phyloP scores from a whole-genome alignment of 2,888 invertebrate species.

The Formica aserva region DNA sequence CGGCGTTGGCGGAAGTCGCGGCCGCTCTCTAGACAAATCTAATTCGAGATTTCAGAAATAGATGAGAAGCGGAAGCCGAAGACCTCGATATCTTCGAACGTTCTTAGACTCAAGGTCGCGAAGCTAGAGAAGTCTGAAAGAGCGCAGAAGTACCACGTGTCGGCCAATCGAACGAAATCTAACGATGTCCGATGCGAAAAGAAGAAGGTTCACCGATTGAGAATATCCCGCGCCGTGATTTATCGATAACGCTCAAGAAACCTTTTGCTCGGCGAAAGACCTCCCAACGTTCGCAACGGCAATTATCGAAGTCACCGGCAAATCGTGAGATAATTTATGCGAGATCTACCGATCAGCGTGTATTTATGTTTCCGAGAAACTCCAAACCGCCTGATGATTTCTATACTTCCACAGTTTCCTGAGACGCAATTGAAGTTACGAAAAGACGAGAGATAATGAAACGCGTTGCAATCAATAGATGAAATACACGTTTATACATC shows the following conservation, averaged over 20 bases:
- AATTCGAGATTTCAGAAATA: constrained; percentile 62
- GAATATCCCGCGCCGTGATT: constrained; percentile 60
- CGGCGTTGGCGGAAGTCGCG: constrained; percentile 48
- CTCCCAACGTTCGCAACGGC: constrained; percentile 52
- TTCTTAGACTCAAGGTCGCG: constrained; percentile 65
- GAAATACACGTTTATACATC: not conserved
- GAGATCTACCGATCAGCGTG: constrained; percentile 40
- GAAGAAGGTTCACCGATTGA: constrained; percentile 48
- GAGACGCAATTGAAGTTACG: not conserved
- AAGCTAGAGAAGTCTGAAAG: not conserved
- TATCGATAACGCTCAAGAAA: constrained; percentile 59
- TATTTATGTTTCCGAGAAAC: not conserved
- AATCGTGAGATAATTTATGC: constrained; percentile 60
- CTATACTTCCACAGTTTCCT: not conserved
- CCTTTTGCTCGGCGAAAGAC: constrained; percentile 16
- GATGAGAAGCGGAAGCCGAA: constrained; percentile 33
- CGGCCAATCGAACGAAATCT: constrained; percentile 51
- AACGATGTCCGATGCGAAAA: constrained; percentile 43
- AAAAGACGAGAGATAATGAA: constrained; percentile 10
- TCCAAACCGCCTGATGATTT: not conserved
- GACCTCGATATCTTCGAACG: constrained; percentile 29
- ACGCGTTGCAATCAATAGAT: not conserved
- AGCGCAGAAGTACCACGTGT: not conserved
- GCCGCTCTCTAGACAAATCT: constrained; percentile 46
- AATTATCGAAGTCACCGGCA: constrained; percentile 58